Base-by-base conservation (phyloP, 2,797 vertebrate species). In the Bradypodion ventrale region DNA sequence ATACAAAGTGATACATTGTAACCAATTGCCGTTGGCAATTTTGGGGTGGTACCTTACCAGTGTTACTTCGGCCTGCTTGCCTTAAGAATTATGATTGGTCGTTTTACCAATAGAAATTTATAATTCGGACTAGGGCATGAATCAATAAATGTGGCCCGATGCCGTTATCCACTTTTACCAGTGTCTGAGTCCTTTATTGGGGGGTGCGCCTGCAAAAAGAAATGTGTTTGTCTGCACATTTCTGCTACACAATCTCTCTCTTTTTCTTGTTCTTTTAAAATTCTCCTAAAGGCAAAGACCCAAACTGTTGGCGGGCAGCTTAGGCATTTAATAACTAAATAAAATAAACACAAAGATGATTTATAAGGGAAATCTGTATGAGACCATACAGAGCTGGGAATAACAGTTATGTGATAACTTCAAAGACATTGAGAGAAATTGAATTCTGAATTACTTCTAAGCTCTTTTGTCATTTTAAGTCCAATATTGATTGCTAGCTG, bases 401-500 rank as follows among this genome's bases (percentile, higher is more conserved):
- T 1, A 82, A 69, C 75, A 78, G 75, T 83, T 65, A 74, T 42
- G 75, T 59, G 66, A 78, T 73, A 81, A 74, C 56, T 83, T 77
- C 63, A 72, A 87, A 89, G 79, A 65, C 85, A 63, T 49, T 80
- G 84, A 9, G 27, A 72, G 46, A 85, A 82, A 82, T 82, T 59
- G 69, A 78, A 86, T 65, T 86, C 52, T 78, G 85, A 83, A 83
- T 86, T 78, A 82, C 75, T 56, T 52, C 35, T 63, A 65, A 78
- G 46, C 62, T 19, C 35, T 65, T 87, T 88, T 74, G 85, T 60
- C 77, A 88, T 81, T 86, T 80, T 85, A 83, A 25, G 16, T 88
- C 70, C 86, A 72, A 66, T 83, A 88, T 8, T 29, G 73, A 2
- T 78, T 69, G 42, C 42, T 4, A 1, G 0, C 66, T 83, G 74